Evolutionary conservation across 2,888 invertebrate species (phyloP), one percentile per base, ranked within the genome.

Genomic region (Cataglyphis cursor): DNA sequence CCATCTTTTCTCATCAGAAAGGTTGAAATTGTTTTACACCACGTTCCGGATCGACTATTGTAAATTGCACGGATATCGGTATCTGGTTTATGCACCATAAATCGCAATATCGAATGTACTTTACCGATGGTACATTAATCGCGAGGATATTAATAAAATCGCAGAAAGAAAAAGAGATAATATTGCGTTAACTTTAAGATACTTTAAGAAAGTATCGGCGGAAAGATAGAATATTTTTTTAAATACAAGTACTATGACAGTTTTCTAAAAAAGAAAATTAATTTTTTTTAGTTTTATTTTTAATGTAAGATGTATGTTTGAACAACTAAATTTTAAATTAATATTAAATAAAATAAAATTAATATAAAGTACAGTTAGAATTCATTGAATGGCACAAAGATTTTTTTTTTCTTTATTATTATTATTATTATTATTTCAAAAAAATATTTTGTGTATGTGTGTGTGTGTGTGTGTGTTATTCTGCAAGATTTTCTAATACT

Each of bases 61-160:
- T 78, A 78, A 78, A 78, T 78, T 68, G 57, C 41, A 41, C 68
- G 28, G 24, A 54, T 76, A 76, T n/a, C 41, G 41, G 28, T 68
- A 62, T 76, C 66, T 66, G 54, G 76, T 76, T 76, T 68, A 68
- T 31, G 54, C 66, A 41, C 68, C 28, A n/a, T 76, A 68, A n/a
- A 38, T 76, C 24, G 64, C 48, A 73, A 38, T 72, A 68, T 68
- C 35, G 54, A 54, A 10, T 62, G 5, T 73, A 73, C n/a, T n/a
- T 61, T 0, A 31, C 61, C 44, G 31, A 62, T 74, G 21, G 10
- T 28, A 41, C 15, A 59, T 73, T 74, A 74, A 31, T 61, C 21
- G 68, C 51, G 21, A 15, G 15, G n/a, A 51, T 51, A 68, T 51
- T 51, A n/a, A 51, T 51, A 51, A 8, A 51, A 3, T 51, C 18